Percentiles rank a stretch among this genome's conserved stretches.
Conservation (phyloP, 2,888 invertebrate species). For the Hirtodrosophila cameraria region DNA sequence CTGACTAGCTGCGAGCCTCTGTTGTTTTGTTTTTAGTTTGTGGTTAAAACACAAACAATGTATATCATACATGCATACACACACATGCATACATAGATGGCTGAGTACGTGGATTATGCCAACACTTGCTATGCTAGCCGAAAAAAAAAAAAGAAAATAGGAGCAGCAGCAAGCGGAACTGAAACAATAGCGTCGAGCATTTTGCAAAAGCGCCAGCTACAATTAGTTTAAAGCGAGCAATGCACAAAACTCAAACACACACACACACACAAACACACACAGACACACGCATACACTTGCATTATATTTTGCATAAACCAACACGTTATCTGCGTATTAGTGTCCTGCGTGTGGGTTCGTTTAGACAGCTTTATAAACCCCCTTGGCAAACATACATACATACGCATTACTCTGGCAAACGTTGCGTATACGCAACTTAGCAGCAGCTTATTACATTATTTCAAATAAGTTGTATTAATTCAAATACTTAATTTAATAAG, state of each 20-base stretch:
- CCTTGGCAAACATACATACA: slow-evolving; percentile 26
- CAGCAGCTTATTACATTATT: slow-evolving; percentile 13
- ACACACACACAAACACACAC: slow-evolving; percentile 7
- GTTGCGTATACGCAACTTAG: slow-evolving; percentile 37
- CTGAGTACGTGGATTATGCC: slow-evolving; percentile 33
- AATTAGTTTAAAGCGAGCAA: slow-evolving; percentile 71
- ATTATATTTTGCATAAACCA: slow-evolving; percentile 60
- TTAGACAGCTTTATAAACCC: slow-evolving; percentile 54
- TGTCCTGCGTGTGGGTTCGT: slow-evolving; percentile 27
- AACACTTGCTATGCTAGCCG: slow-evolving; percentile 15
- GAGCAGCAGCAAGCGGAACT: slow-evolving; percentile 35
- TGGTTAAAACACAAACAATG: slow-evolving; percentile 61
- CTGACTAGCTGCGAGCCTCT: slow-evolving; percentile 33
- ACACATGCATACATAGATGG: slow-evolving; percentile 6
- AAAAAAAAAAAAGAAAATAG: slow-evolving; percentile 37
- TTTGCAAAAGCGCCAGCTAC: slow-evolving; percentile 60
- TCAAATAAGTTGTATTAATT: slow-evolving; percentile 5
- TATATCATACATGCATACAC: slow-evolving; percentile 16
- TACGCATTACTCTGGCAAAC: slow-evolving; percentile 10
- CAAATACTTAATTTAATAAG: slow-evolving; percentile 8
- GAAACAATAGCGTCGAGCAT: slow-evolving; percentile 54
- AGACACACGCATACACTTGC: slow-evolving; percentile 12
- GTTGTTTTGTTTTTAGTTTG: slow-evolving; percentile 23
- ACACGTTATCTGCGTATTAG: slow-evolving; percentile 52
- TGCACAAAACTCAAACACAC: slow-evolving; percentile 20